Evolutionary conservation across 1,140 invertebrate genomes (phyloP).

Genomic region (Pygmarrhopalites habei): DNA sequence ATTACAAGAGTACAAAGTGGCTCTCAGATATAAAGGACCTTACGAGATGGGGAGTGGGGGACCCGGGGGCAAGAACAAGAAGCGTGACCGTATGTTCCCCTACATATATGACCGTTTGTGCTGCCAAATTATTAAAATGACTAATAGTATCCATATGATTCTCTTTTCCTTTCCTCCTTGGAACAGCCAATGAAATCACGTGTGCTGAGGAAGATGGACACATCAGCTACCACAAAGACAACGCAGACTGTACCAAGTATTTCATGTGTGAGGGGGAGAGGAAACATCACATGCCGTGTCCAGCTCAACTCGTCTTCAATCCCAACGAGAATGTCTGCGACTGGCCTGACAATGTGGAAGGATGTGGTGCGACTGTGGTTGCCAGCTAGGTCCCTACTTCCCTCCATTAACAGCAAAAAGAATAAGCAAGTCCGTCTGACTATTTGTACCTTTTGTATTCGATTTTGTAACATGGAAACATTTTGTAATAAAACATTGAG

Average conservation of each 20-base stretch:
- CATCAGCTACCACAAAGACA: slow-evolving; percentile 85
- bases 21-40: slow-evolving; percentile 77
- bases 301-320: slow-evolving; percentile 88
- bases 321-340: slow-evolving; percentile 88
- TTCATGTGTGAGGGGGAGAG: slow-evolving; percentile 82
- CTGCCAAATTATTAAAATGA: neutral
- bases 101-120: no score
- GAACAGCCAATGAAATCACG: slow-evolving; percentile 70
- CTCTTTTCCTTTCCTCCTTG: slow-evolving; percentile 29
- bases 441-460: no score
- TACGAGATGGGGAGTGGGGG: slow-evolving; percentile 62
- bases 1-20: slow-evolving; percentile 71
- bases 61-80: slow-evolving; percentile 25
- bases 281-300: slow-evolving; percentile 96
- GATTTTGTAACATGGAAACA: no score
- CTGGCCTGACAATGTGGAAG: slow-evolving; percentile 81
- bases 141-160: no score
- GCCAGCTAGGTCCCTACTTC: no score
- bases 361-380: no score
- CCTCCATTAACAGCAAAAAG: no score
- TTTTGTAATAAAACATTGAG: no score
- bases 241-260: slow-evolving; percentile 84
- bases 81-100: slow-evolving; percentile 62
- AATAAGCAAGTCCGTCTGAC: no score
- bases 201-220: slow-evolving; percentile 90